Base-by-base conservation (phyloP, 2,888 invertebrate genomes). In the Noctua comes region DNA sequence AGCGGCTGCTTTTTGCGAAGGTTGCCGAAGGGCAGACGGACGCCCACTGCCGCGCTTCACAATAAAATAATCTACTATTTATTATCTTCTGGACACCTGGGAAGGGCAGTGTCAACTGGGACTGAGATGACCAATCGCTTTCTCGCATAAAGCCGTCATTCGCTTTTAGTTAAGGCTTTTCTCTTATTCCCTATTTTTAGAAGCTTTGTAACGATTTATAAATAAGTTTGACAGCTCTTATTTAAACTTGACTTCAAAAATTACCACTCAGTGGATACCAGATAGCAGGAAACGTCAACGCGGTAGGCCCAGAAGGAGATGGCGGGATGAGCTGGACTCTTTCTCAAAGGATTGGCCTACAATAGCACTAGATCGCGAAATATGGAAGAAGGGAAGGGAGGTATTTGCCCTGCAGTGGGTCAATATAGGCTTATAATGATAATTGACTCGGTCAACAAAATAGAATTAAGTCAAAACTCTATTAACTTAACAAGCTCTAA, bases 1-100 rank as follows among this genome's bases (percentile, higher is more conserved):
- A 27, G 27, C 59, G 27, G 62, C 27, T 65, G 27, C 54, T 79
- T 80, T 76, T 77, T 77, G 36, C 76, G 68, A 85, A 82, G 76
- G 79, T 64, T 76, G 86, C 66, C 46, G 66, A 79, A 82, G 86
- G 86, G 79, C 73, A 85, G 84, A 75, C 76, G 65, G 65, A 59
- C 76, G 76, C 62, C 76, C 43, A 36, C 54, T 24, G 64, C 21
- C 75, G 77, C 57, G 16, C 27, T 43, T 62, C 62, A 51, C 48
- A 31, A 57, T 77, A 57, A 74, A 82, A 85, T 78, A 57, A 43
- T 73, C 57, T 73, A n/a, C 40, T 66, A 13, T 80, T 66, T 66
- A 68, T 79, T 79, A 69, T 69, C 10, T 40, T 31, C 18, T 62
- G 43, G 62, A 59, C 77, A 64, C 62, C 48, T 62, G 31, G 21